Evolutionary conservation across 2,888 invertebrate species (phyloP), one percentile per base, ranked within the genome.

Genomic region (Abscondita cerata): DNA sequence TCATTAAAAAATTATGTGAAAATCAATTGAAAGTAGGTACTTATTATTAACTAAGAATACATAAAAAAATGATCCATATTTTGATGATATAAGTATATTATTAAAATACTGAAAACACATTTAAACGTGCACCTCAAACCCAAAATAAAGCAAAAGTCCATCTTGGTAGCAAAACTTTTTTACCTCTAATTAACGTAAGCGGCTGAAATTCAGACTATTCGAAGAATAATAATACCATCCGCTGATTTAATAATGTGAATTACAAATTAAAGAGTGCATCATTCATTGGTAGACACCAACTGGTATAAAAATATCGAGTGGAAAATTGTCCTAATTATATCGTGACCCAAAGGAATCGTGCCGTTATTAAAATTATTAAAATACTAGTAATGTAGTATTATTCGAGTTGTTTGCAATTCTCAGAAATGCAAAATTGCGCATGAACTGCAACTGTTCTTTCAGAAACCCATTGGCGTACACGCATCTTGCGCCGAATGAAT

Each of bases 311-410:
- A 68, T 66, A 62, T 64, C 65, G 60, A 67, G 69, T 68, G 61
- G 68, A 61, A 72, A 72, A 71, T 70, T 72, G 76, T 76, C 75
- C 76, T 72, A 76, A 76, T 78, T 78, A 78, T 78, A 73, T 78
- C 78, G 77, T 78, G 78, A 76, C 78, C 73, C 66, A 72, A 72
- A 74, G 75, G 73, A 75, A 76, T 76, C 77, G 77, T 78, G 77
- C 73, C 65, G 75, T 75, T 77, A 77, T 78, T 78, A 77, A 76
- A 73, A 76, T 78, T 76, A 77, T 77, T 76, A 78, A 77, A 77
- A 76, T 75, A 72, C 71, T 72, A 72, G 73, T 73, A 75, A 70
- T 71, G 68, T 66, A 68, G 67, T 71, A 68, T 69, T 70, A 68
- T 70, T 69, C 66, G 66, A 68, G 73, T 76, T 74, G 75, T 75